phyloP scores from a whole-genome alignment of 2,113 vertebrate genomes.

The Taurulus bubalis region DNA sequence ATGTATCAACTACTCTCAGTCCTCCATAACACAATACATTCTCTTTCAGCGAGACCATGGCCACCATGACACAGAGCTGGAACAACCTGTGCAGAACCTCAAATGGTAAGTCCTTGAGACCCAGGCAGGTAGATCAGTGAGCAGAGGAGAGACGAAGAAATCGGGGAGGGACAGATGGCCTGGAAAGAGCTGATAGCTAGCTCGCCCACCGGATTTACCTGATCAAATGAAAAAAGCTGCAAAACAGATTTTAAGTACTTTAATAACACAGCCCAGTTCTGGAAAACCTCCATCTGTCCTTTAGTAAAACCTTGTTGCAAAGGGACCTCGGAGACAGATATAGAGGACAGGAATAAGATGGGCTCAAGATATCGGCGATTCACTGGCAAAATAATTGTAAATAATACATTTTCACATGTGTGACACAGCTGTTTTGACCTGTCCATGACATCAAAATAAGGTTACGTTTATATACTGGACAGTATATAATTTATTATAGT shows the following conservation, averaged over 20 bases:
- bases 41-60: constrained; percentile 31
- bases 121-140: constrained; percentile 54
- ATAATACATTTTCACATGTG: background rate
- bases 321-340: constrained; percentile 12
- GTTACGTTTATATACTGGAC: background rate
- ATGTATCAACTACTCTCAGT: constrained; percentile 53
- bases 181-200: constrained; percentile 70
- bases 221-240: constrained; percentile 62
- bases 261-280: constrained; percentile 59
- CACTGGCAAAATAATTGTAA: background rate
- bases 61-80: constrained; percentile 46
- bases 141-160: constrained; percentile 55
- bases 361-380: constrained; percentile 24
- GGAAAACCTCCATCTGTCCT: constrained; percentile 68
- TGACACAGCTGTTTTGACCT: background rate
- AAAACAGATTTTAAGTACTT: constrained; percentile 68
- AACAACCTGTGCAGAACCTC: constrained; percentile 34
- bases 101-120: constrained; percentile 47
- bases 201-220: constrained; percentile 70
- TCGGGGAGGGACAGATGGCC: constrained; percentile 71
- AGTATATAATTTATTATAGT: no score
- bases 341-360: constrained; percentile 35
- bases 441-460: background rate
- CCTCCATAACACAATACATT: constrained; percentile 40
- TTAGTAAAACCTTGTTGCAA: constrained; percentile 50